These are phyloP conservation scores for Furcula furcula DNA, from an alignment of 2,888 invertebrate species.

Conservation along the genomic window DNA sequence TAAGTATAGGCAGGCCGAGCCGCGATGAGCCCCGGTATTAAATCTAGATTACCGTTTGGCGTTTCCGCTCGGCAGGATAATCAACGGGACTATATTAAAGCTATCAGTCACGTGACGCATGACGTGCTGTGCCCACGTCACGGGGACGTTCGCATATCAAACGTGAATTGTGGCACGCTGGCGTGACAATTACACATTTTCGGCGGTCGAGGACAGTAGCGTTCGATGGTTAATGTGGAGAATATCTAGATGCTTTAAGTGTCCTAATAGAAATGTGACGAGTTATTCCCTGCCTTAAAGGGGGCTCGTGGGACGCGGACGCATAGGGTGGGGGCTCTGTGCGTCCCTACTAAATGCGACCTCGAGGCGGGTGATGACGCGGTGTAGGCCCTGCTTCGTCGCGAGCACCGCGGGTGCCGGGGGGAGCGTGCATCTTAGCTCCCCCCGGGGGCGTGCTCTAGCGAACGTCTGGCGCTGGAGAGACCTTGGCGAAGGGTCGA, in stretches of 20 bases:
- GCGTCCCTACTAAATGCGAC: too few relatives aligned
- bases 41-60: conserved; percentile 78
- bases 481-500: too few relatives aligned
- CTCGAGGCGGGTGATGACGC: too few relatives aligned
- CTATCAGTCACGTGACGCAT: conserved; percentile 75
- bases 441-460: too few relatives aligned
- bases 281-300: too few relatives aligned
- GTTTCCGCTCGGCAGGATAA: conserved; percentile 71
- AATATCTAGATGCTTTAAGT: not conserved
- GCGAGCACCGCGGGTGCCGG: too few relatives aligned
- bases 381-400: too few relatives aligned
- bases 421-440: too few relatives aligned
- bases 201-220: conserved; percentile 30
- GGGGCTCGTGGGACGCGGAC: too few relatives aligned
- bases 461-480: too few relatives aligned
- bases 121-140: conserved; percentile 58
- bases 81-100: conserved; percentile 78
- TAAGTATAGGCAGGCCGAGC: conserved; percentile 17
- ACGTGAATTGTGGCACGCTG: conserved; percentile 47
- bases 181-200: conserved; percentile 46
- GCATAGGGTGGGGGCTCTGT: too few relatives aligned
- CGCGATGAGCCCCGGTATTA: conserved; percentile 72
- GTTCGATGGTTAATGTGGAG: not conserved
- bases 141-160: conserved; percentile 52
- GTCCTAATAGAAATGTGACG: too few relatives aligned